Base-by-base conservation (phyloP, 2,888 invertebrate species). In the Melieria omissa region DNA sequence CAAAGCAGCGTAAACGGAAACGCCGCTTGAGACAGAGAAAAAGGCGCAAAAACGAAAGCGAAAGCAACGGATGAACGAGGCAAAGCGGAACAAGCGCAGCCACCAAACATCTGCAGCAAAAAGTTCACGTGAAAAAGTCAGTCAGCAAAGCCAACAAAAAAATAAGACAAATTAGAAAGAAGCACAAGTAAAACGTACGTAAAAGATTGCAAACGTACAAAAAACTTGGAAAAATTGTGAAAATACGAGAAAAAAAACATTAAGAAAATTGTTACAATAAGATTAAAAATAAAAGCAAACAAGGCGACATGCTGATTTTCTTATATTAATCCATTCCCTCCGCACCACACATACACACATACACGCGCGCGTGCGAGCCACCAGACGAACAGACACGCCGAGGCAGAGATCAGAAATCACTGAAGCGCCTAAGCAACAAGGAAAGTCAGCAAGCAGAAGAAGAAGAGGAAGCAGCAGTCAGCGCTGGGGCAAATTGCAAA, bases 251-350 rank as follows among this genome's bases (percentile, higher is more conserved):
- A 5, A 60, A 9, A 42, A 14, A 12, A 14, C 42, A 64, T 12
- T 41, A 65, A 54, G 44, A 16, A 9, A 61, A 16, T 49, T 65
- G 4, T 12, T 44, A 57, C 70, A 73, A 42, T 44, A 67, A 12
- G 41, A 52, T 46, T 9, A 12, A 44, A 47, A 65, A 44, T 61
- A 72, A 62, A 54, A 61, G 55, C 44, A 46, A 42, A n/a, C 54
- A 46, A 45, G 41, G 62, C 52, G 47, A 62, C 16, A 64, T 58
- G 64, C 64, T 44, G 49, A 62, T 64, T 49, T 58, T 29, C 42
- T 70, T 57, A 70, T 16, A 70, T 70, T 70, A 70, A 70, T 42
- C 54, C 64, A 70, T 58, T 70, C 70, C 70, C 64, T 70, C 70
- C 70, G 65, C 46, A 44, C 42, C 42, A 64, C 45, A 49, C n/a